Conservation (phyloP, 2,797 vertebrate genomes). For the Graptemys geographica region DNA sequence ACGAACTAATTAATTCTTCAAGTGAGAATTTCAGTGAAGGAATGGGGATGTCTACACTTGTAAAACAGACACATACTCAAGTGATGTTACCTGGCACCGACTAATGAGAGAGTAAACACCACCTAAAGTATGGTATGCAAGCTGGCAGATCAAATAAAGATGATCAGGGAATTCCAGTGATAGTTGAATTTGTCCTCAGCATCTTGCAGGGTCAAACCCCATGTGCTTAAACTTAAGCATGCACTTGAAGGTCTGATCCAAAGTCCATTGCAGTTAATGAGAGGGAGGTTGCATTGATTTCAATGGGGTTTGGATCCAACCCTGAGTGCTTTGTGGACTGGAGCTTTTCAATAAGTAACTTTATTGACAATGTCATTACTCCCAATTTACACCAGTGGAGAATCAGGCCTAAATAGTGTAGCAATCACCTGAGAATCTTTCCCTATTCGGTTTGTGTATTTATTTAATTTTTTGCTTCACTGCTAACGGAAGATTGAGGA, state of each 20-base stretch:
- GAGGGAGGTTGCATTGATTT: not conserved
- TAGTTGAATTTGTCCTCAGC: not conserved
- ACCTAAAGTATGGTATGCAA: not conserved
- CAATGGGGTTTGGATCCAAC: not conserved
- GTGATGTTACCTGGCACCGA: not conserved
- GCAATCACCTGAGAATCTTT: not conserved
- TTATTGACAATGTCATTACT: not conserved
- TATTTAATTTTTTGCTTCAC: not conserved
- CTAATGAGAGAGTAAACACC: not conserved
- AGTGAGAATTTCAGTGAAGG: not conserved
- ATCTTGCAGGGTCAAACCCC: not conserved
- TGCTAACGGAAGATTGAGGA: not conserved
- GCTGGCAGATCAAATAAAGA: not conserved
- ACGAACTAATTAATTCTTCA: conserved; percentile 65
- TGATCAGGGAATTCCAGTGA: not conserved
- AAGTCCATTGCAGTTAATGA: not conserved
- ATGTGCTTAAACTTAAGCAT: not conserved
- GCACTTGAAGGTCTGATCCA: not conserved
- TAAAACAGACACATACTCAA: not conserved
- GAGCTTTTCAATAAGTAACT: not conserved
- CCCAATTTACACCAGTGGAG: not conserved
- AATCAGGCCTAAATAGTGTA: not conserved
- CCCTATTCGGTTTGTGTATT: not conserved
- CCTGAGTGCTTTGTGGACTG: not conserved
- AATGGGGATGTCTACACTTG: not conserved